These are phyloP conservation scores for Tiliacea citrago DNA, from an alignment of 2,888 invertebrate genomes.

Conservation along the genomic window DNA sequence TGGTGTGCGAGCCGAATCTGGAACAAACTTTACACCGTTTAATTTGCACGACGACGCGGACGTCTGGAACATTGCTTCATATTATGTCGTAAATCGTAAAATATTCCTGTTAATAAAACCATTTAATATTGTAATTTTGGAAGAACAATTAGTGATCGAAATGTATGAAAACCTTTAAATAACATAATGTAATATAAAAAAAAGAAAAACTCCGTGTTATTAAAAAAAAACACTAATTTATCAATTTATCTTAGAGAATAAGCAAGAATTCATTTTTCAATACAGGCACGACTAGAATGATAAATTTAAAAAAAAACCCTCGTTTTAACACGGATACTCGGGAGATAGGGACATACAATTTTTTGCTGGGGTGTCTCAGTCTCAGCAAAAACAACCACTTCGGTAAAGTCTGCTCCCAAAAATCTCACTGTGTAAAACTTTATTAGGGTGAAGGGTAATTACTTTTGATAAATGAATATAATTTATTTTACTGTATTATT, in stretches of 20 bases:
- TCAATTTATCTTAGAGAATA: no score
- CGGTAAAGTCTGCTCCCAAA: neutral
- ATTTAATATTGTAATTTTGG: no score
- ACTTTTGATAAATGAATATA: no score
- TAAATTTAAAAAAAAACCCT: neutral
- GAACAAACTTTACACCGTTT: constrained; percentile 22
- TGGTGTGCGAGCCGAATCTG: neutral
- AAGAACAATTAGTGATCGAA: neutral
- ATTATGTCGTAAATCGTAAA: constrained; percentile 10
- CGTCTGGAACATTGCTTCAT: constrained; percentile 13
- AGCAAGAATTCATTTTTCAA: no score
- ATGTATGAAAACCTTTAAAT: neutral
- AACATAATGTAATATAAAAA: neutral
- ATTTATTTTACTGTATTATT: no score
- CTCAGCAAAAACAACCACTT: neutral
- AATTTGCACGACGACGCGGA: constrained; percentile 23
- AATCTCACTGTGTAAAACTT: no score
- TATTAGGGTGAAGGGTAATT: no score
- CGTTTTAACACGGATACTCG: neutral
- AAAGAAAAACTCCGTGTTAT: neutral
- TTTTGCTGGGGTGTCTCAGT: neutral
- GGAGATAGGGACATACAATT: neutral
- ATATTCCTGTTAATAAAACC: neutral
- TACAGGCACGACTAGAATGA: neutral
- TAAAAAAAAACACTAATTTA: no score